Conservation (phyloP, 2,888 invertebrate genomes). For the Drosophila subsilvestris region DNA sequence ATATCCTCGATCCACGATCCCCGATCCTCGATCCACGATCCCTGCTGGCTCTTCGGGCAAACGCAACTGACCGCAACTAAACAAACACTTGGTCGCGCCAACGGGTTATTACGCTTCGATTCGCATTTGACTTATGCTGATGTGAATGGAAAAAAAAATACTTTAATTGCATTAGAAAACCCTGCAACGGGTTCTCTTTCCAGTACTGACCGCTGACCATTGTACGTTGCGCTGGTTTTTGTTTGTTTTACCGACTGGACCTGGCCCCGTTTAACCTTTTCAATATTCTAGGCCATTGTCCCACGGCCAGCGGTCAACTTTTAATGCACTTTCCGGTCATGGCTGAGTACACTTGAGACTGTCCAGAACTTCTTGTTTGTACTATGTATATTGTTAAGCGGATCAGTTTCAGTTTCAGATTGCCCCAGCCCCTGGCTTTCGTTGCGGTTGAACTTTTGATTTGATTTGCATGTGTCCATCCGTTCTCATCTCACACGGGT, state of each 20-base stretch:
- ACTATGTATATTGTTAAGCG: slow-evolving; percentile 53
- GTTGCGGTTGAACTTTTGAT: slow-evolving; percentile 40
- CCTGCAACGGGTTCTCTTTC: slow-evolving; percentile 38
- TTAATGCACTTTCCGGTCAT: slow-evolving; percentile 67
- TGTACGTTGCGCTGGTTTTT: slow-evolving; percentile 44
- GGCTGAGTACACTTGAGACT: slow-evolving; percentile 15
- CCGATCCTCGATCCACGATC: neutral
- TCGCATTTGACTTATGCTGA: slow-evolving; percentile 69
- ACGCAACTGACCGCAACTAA: slow-evolving; percentile 77
- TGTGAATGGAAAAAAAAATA: slow-evolving; percentile 28
- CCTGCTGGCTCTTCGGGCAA: slow-evolving; percentile 41
- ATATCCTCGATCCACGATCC: slow-evolving; percentile 15
- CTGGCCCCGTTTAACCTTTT: slow-evolving; percentile 69
- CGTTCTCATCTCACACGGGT: neutral
- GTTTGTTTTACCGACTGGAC: slow-evolving; percentile 62
- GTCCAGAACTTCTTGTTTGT: slow-evolving; percentile 40
- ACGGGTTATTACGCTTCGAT: slow-evolving; percentile 52
- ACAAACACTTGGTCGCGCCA: slow-evolving; percentile 63
- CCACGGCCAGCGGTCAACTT: slow-evolving; percentile 37
- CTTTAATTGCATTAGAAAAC: slow-evolving; percentile 72
- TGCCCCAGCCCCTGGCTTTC: slow-evolving; percentile 2
- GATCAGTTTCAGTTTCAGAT: slow-evolving; percentile 58
- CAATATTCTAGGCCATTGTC: slow-evolving; percentile 54
- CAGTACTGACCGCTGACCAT: slow-evolving; percentile 2
- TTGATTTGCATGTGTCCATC: slow-evolving; percentile 49